phyloP scores from a whole-genome alignment of 1,140 invertebrate genomes.

The Brachionus koreanus region DNA sequence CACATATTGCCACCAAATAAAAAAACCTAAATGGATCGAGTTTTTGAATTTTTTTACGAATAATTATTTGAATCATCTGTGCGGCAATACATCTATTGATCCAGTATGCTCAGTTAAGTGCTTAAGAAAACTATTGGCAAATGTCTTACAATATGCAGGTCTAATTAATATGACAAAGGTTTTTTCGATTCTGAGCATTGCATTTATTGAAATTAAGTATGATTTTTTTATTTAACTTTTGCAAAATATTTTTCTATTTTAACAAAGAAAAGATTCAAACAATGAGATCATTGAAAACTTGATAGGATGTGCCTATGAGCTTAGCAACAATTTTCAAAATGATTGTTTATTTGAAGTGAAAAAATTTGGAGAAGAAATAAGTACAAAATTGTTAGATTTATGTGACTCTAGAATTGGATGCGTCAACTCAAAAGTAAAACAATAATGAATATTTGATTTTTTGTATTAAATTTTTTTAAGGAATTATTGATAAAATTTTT shows the following conservation, averaged over 20 bases:
- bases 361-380: background rate
- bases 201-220: background rate
- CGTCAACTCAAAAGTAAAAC: background rate
- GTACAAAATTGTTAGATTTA: background rate
- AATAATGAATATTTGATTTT: background rate
- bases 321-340: background rate
- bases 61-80: slow-evolving; percentile 29
- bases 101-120: background rate
- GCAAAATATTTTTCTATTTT: background rate
- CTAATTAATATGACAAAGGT: background rate
- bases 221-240: background rate
- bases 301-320: background rate
- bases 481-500: slow-evolving; percentile 18
- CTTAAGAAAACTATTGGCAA: background rate
- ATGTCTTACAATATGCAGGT: background rate
- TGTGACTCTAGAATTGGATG: background rate
- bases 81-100: background rate
- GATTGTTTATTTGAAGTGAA: background rate
- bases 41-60: slow-evolving; percentile 17
- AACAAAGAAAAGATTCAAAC: slow-evolving; percentile 6
- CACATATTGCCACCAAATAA: background rate
- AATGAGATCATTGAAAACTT: background rate
- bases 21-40: slow-evolving; percentile 16
- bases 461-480: background rate
- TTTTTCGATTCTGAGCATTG: background rate